These are phyloP conservation scores for Eupithecia inturbata DNA, from an alignment of 2,888 invertebrate genomes.

Conservation along the genomic window DNA sequence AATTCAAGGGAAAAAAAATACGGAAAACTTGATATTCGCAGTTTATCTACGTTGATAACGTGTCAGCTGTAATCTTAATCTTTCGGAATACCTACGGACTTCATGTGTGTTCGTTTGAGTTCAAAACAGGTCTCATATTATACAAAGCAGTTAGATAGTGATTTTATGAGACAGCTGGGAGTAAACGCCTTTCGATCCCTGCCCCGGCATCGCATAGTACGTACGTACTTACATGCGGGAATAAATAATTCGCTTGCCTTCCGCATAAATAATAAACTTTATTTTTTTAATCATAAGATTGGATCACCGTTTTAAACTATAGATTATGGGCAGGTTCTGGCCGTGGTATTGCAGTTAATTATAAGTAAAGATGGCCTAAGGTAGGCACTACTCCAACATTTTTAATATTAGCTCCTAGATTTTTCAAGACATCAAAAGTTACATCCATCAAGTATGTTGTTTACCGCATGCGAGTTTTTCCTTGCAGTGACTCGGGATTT, in stretches of 20 bases:
- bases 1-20: conserved; percentile 27
- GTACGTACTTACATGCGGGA: conserved; percentile 53
- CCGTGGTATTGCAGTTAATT: not conserved
- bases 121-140: conserved; percentile 74
- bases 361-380: not conserved
- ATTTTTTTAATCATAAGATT: conserved; percentile 45
- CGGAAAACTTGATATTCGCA: conserved; percentile 53
- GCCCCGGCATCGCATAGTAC: conserved; percentile 43
- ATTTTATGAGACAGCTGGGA: conserved; percentile 76
- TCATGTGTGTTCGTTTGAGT: conserved; percentile 64
- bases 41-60: conserved; percentile 68
- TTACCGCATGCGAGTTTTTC: not conserved
- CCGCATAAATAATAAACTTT: conserved; percentile 50
- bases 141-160: conserved; percentile 73
- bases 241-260: conserved; percentile 58
- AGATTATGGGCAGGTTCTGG: not conserved
- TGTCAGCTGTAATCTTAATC: conserved; percentile 69
- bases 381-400: not conserved
- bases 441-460: not conserved
- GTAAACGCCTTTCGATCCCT: conserved; percentile 69
- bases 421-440: not conserved
- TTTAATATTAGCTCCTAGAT: not conserved
- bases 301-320: not conserved
- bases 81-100: conserved; percentile 64
- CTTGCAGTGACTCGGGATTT: not conserved